Conservation (phyloP, 1,140 invertebrate species). For the Thrips palmi region DNA sequence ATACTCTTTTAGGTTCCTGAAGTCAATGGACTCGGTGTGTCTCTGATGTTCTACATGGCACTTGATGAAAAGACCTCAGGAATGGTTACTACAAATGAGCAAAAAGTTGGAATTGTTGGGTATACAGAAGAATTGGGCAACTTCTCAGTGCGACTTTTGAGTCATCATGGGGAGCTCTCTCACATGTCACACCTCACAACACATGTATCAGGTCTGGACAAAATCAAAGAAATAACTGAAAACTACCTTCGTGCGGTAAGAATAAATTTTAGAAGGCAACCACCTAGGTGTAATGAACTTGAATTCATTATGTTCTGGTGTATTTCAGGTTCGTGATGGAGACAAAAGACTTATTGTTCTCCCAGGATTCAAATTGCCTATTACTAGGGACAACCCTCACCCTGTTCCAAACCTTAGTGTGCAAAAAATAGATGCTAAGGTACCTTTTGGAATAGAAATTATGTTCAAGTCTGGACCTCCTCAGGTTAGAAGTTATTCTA, state of each 20-base stretch:
- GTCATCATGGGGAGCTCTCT: conserved; percentile 1
- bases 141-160: conserved; percentile 39
- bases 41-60: conserved; percentile 58
- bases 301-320: conserved; percentile 9
- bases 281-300: too few relatives aligned
- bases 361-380: conserved; percentile 30
- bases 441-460: conserved; percentile 72
- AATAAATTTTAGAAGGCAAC: too few relatives aligned
- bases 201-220: conserved; percentile 43
- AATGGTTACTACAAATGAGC: conserved; percentile 32
- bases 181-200: conserved; percentile 50
- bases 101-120: conserved; percentile 53
- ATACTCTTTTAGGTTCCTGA: conserved; percentile 18
- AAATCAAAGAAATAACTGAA: conserved; percentile 61
- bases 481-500: too few relatives aligned
- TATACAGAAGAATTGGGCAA: conserved; percentile 58
- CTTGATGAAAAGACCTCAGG: conserved; percentile 48
- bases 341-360: too few relatives aligned
- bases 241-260: conserved; percentile 38
- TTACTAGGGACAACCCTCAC: neutral
- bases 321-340: neutral
- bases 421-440: conserved; percentile 54
- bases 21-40: conserved; percentile 31
- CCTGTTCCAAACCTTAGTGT: conserved; percentile 51
- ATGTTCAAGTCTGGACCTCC: conserved; percentile 63